Base-by-base conservation (phyloP, 2,888 invertebrate genomes). In the Fabriciana adippe region DNA sequence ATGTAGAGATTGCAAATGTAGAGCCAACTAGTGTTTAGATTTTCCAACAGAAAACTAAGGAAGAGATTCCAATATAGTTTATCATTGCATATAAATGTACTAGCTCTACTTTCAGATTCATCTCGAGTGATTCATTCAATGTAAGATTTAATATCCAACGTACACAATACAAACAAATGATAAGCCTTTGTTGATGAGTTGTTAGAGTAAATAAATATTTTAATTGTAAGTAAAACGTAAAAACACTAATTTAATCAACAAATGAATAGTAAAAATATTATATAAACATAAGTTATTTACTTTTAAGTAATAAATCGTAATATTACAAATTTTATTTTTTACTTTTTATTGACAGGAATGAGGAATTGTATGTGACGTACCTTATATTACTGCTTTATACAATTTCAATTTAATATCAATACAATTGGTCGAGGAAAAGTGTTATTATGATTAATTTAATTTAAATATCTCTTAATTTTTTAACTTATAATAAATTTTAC, bases 61-160 rank as follows among this genome's bases (percentile, higher is more conserved):
- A 66, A 66, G 31, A 61, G 35, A 61, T 50, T 55, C 55, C 60
- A 57, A 35, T 21, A 53, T 59, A 14, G 8, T 53, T 45, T 65
- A 57, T 57, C 51, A 59, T 48, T 51, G 15, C 6, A 4, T 54
- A 54, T 47, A 14, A 35, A 48, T 26, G 13, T 59, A 45, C 45
- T 18, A 59, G 53, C 47, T 35, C 54, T 60, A 18, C 60, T 55
- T 31, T 55, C 50, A 13, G 41, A 61, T 61, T 55, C 48, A 60
- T 41, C n/a, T 31, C 0, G 50, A 16, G 50, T 66, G 55, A 61
- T 45, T 48, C 66, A 66, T 18, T 60, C 45, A 55, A 14, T 54
- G 53, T 26, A 6, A 16, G 31, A 55, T 53, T 53, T 1, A 5
- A 53, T 41, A 56, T 14, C 14, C 41, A 56, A 14, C 41, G 16